Percentiles rank a stretch among this genome's conserved stretches.
These are phyloP conservation scores for Brachionichthys hirsutus DNA, from an alignment of 2,113 vertebrate species.

Conservation along the genomic window DNA sequence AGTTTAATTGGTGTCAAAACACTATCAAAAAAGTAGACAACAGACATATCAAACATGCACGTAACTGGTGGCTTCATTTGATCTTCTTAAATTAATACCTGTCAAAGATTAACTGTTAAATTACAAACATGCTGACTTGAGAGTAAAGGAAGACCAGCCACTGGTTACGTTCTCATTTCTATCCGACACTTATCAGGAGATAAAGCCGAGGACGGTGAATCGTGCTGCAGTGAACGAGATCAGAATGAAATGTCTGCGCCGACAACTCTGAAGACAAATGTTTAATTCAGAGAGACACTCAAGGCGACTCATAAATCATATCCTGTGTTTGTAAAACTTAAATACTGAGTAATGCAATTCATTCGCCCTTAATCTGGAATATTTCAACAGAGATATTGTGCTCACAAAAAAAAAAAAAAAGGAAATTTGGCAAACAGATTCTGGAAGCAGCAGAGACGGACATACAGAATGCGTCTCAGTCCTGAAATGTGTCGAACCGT, in stretches of 20 bases:
- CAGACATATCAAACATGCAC: conserved; percentile 6
- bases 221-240: conserved; percentile 2
- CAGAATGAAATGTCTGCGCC: conserved; percentile 13
- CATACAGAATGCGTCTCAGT: conserved; percentile 42
- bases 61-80: conserved; percentile 28
- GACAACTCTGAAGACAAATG: conserved; percentile 2
- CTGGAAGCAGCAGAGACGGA: conserved; percentile 48
- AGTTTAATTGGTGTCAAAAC: not conserved
- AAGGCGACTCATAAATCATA: conserved; percentile 32
- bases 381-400: conserved; percentile 44
- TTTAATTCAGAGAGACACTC: conserved; percentile 40
- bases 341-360: conserved; percentile 31
- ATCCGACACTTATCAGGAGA: conserved; percentile 4
- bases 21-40: conserved; percentile 4
- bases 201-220: too few relatives aligned
- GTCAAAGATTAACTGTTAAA: conserved; percentile 17
- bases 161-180: conserved; percentile 14
- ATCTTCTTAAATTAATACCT: conserved; percentile 27
- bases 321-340: too few relatives aligned
- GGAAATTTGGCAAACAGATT: conserved; percentile 35
- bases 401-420: conserved; percentile 28
- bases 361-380: conserved; percentile 21
- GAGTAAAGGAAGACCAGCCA: conserved; percentile 10
- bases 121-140: conserved; percentile 27
- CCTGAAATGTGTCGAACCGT: conserved; percentile 18